A percentile compares a stretch with the other conserved stretches of the same genome.
Conservation (phyloP, 1,140 invertebrate genomes). For the Rhopalosiphum padi region DNA sequence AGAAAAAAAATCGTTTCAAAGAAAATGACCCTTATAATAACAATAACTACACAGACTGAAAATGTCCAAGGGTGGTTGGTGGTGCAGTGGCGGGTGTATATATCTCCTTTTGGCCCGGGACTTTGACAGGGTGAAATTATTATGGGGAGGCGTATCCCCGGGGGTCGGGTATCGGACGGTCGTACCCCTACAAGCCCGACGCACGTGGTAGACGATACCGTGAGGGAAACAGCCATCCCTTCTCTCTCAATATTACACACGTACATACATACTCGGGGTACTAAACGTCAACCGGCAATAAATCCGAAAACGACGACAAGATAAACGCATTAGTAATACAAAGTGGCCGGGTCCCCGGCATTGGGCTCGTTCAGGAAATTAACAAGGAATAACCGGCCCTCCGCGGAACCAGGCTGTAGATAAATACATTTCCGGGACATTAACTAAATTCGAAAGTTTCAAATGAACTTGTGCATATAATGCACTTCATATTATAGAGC, state of each 20-base stretch:
- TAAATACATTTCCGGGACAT: constrained; percentile 34
- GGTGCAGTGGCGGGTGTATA: not conserved
- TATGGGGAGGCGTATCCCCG: constrained; percentile 48
- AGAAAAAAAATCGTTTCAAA: constrained; percentile 26
- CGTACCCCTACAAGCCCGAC: not conserved
- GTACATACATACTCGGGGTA: not conserved
- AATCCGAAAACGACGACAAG: constrained; percentile 56
- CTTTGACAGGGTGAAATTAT: constrained; percentile 57
- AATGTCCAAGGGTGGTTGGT: constrained; percentile 40
- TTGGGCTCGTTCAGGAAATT: constrained; percentile 37
- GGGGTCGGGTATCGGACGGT: constrained; percentile 32
- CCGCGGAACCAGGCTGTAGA: not conserved
- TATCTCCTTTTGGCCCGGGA: constrained; percentile 10
- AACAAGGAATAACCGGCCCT: constrained; percentile 52
- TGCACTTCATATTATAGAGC: not conserved
- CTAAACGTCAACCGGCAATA: constrained; percentile 55
- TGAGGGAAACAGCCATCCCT: not conserved
- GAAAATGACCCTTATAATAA: constrained; percentile 57
- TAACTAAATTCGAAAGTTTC: not conserved
- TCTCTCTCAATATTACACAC: not conserved
- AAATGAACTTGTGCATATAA: constrained; percentile 6
- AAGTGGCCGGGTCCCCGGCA: constrained; percentile 44
- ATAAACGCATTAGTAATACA: constrained; percentile 57
- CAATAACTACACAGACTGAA: constrained; percentile 46
- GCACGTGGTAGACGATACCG: not conserved